Base-by-base conservation (phyloP, 2,888 invertebrate species). In the Quadroppia sp. region DNA sequence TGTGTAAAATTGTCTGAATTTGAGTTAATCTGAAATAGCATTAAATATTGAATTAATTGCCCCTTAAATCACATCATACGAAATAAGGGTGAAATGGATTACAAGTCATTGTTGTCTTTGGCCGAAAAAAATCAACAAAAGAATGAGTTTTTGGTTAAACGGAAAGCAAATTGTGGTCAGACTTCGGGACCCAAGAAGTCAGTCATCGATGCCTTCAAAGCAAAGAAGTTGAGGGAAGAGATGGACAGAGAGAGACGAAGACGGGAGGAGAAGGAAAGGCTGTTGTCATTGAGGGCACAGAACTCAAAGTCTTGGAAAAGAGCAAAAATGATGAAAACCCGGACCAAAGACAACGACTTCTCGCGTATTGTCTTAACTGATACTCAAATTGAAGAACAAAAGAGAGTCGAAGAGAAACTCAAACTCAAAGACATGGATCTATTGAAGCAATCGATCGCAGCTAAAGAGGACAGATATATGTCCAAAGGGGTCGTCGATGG, bases 321-420 rank as follows among this genome's bases (percentile, higher is more conserved):
- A 42, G 76, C 78, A 17, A 75, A 76, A 72, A 73, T 77, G 56
- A 78, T 78, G 78, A 76, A 76, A 48, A 75, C 76, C 28, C 71
- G 78, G 1, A 78, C 78, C 17, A 77, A 77, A 61, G 78, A 78
- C 48, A 78, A 78, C 72, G 76, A 78, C 64, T 78, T 77, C 64
- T 75, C 76, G 40, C 61, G 56, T 53, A 77, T 78, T 25, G 72
- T 42, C 13, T 61, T 77, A 11, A 76, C 76, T 25, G 76, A 76
- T 20, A 77, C 75, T 45, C 74, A 78, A 45, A 23, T 73, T 15
- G 74, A 73, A 50, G 48, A 76, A 20, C 74, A 76, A 45, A 61
- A 73, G 42, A 75, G 75, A 61, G 74, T 75, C 36, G 71, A 30
- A 71, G 74, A 61, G 74, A 71, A 20, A 50, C 76, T 32, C 61